Evolutionary conservation across 2,113 vertebrate species (phyloP).

Genomic region (Dipodomys spectabilis): DNA sequence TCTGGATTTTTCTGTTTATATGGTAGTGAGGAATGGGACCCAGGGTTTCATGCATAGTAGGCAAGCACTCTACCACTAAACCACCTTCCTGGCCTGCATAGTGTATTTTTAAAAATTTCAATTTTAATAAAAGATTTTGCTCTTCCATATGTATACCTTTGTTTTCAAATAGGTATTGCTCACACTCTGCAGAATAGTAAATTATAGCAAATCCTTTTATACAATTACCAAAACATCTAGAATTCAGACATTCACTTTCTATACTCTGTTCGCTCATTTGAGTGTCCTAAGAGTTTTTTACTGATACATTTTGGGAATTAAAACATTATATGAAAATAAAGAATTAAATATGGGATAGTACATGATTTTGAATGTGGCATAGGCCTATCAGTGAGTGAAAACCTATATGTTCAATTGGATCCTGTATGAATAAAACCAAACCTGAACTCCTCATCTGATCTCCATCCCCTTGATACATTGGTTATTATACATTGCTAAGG

Average conservation of each 20-base stretch:
- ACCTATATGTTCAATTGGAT: not conserved
- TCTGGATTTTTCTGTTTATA: too few species aligned
- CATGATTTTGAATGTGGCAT: not conserved
- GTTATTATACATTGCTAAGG: not conserved
- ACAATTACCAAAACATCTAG: not conserved
- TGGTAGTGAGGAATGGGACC: too few species aligned
- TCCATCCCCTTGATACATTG: not conserved
- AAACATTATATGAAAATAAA: not conserved
- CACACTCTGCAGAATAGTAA: not conserved
- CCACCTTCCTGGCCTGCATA: too few species aligned
- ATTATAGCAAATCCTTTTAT: not conserved
- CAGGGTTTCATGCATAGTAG: too few species aligned
- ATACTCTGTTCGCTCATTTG: not conserved
- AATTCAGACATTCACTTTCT: not conserved
- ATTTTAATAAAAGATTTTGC: not conserved
- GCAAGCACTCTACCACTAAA: too few species aligned
- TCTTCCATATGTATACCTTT: not conserved
- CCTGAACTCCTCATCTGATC: not conserved
- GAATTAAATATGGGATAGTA: not conserved
- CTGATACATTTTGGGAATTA: not conserved
- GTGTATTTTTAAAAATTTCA: too few species aligned
- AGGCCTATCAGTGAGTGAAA: too few species aligned
- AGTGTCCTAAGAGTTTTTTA: too few species aligned
- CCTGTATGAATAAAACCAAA: not conserved
- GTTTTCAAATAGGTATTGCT: not conserved